phyloP scores from a whole-genome alignment of 1,140 invertebrate species.

The Whitmania pigra region DNA sequence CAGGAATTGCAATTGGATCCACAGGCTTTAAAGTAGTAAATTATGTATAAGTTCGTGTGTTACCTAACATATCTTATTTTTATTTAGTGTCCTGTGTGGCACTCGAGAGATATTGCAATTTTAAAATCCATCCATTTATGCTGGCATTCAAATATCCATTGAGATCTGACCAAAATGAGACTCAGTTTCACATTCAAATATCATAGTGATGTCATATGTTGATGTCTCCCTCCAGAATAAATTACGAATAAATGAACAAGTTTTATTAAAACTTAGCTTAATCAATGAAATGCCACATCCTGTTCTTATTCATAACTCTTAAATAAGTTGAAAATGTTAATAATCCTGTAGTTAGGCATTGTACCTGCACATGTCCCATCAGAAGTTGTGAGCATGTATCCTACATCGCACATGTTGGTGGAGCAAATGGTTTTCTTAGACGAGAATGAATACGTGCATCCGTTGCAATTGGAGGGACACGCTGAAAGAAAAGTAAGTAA shows the following conservation, averaged over 20 bases:
- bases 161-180: too few species aligned
- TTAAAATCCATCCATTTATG: neutral
- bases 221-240: too few species aligned
- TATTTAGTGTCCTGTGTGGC: too few species aligned
- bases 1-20: neutral
- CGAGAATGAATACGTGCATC: neutral
- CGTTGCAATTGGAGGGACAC: conserved; percentile 14
- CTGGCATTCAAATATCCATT: neutral
- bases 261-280: too few species aligned
- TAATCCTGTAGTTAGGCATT: neutral
- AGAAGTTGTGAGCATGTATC: neutral
- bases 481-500: neutral
- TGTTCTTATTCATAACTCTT: too few species aligned
- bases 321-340: neutral
- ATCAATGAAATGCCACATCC: too few species aligned
- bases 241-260: too few species aligned
- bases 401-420: neutral
- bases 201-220: too few species aligned
- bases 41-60: too few species aligned
- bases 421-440: conserved; percentile 3
- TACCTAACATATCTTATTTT: too few species aligned
- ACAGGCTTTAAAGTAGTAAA: neutral
- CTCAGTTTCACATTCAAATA: too few species aligned
- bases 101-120: neutral
- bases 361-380: conserved; percentile 4